A percentile compares a stretch with the other conserved stretches of the same genome.
Conservation (phyloP, 1,140 invertebrate genomes). For the Parapsyche elsis region DNA sequence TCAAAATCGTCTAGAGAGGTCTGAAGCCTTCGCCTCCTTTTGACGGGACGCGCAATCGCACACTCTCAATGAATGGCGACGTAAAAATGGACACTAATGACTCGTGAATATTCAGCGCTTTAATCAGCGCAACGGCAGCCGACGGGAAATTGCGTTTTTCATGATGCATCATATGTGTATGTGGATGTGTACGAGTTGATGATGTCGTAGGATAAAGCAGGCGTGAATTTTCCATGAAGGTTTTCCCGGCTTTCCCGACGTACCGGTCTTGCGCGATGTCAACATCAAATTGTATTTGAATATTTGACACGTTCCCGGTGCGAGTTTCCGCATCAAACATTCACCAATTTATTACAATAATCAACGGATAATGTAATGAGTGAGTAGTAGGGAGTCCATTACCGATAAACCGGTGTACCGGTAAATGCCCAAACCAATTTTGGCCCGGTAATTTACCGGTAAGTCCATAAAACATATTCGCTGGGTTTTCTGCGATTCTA, state of each 20-base stretch:
- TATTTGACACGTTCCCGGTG: slow-evolving; percentile 17
- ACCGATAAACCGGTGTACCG: too few relatives aligned
- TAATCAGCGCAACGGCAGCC: slow-evolving; percentile 28
- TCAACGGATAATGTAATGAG: too few relatives aligned
- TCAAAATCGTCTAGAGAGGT: background rate
- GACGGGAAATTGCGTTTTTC: slow-evolving; percentile 40
- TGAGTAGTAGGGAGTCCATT: too few relatives aligned
- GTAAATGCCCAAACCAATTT: too few relatives aligned
- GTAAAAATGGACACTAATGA: slow-evolving; percentile 10
- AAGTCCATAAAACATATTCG: too few relatives aligned
- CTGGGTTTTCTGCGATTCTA: too few relatives aligned
- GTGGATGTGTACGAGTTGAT: background rate
- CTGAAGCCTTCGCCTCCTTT: too few relatives aligned
- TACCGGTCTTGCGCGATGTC: background rate
- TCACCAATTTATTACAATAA: background rate
- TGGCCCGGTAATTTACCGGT: too few relatives aligned
- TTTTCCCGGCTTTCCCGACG: background rate
- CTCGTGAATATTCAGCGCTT: slow-evolving; percentile 35
- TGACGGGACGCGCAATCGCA: too few relatives aligned
- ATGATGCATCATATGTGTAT: slow-evolving; percentile 24
- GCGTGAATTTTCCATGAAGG: slow-evolving; percentile 39
- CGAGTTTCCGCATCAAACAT: slow-evolving; percentile 2
- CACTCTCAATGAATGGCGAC: background rate
- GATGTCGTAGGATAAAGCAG: background rate
- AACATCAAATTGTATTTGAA: slow-evolving; percentile 21